These are phyloP conservation scores for Plectropomus leopardus DNA, from an alignment of 2,113 vertebrate species.

Conservation along the genomic window DNA sequence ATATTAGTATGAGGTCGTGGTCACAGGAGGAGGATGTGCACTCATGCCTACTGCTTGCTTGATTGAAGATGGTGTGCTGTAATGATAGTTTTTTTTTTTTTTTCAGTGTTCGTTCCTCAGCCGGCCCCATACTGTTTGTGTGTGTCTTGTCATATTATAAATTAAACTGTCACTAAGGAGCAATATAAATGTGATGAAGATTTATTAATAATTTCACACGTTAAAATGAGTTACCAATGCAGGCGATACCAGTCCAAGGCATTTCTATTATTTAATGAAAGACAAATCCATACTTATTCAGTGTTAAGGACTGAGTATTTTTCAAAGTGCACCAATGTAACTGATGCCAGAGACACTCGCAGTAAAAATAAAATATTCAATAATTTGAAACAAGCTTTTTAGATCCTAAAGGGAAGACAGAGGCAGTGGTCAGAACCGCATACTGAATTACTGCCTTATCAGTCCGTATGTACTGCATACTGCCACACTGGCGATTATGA, in stretches of 20 bases:
- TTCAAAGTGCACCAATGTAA: background rate
- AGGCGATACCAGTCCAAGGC: background rate
- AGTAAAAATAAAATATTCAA: background rate
- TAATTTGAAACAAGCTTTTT: background rate
- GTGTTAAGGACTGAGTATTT: background rate
- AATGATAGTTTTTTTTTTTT: conserved; percentile 18
- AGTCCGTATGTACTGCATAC: too few relatives aligned
- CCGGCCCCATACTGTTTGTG: too few relatives aligned
- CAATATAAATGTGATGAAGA: background rate
- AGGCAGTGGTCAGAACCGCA: too few relatives aligned
- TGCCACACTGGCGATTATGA: too few relatives aligned
- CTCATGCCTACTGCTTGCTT: conserved; percentile 29
- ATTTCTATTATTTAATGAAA: background rate
- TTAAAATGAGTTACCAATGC: background rate
- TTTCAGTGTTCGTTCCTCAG: background rate
- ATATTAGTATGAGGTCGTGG: conserved; percentile 55
- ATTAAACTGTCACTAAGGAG: background rate
- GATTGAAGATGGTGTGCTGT: conserved; percentile 12
- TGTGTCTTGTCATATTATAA: background rate
- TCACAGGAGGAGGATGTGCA: conserved; percentile 23
- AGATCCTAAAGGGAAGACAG: too few relatives aligned
- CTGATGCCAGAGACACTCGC: background rate
- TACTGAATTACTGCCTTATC: too few relatives aligned
- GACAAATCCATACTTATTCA: background rate
- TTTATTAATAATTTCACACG: background rate